phyloP scores from a whole-genome alignment of 2,797 vertebrate species.

The Karalla daura region DNA sequence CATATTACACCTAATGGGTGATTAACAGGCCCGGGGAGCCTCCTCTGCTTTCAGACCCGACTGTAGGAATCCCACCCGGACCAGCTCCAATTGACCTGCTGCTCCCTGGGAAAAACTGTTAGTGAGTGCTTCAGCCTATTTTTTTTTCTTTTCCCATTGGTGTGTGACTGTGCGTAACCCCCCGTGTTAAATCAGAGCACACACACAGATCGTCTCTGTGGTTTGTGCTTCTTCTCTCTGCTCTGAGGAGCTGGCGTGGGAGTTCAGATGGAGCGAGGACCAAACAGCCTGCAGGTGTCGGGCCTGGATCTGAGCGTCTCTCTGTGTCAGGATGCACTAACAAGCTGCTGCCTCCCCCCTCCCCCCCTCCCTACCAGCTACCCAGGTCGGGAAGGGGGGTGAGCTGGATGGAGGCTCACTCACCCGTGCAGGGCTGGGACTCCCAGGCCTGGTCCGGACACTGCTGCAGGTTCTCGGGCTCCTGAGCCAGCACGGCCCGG shows the following conservation, averaged over 20 bases:
- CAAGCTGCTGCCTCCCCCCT: background rate
- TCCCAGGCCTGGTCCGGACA: conserved; percentile 95
- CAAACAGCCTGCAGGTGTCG: conserved; percentile 29
- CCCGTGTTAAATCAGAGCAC: background rate
- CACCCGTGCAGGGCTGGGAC: conserved; percentile 91
- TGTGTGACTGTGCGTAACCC: background rate
- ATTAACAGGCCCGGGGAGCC: conserved; percentile 46
- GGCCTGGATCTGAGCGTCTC: conserved; percentile 35
- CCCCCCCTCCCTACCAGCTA: background rate
- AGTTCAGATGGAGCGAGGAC: conserved; percentile 3
- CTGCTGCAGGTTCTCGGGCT: conserved; percentile 93
- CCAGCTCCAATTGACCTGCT: conserved; percentile 27
- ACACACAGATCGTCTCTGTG: background rate
- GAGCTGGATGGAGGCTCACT: conserved; percentile 19
- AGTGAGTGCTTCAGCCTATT: background rate
- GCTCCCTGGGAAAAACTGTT: background rate
- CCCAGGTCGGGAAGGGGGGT: background rate
- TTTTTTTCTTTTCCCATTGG: background rate
- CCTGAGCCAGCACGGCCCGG: conserved; percentile 92
- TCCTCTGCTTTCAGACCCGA: conserved; percentile 26
- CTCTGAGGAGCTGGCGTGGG: conserved; percentile 14
- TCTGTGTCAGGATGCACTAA: conserved; percentile 23
- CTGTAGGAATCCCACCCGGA: conserved; percentile 32
- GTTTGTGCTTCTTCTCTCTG: background rate
- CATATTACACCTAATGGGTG: conserved; percentile 36